These are phyloP conservation scores for Brachionus sp. DNA, from an alignment of 1,140 invertebrate genomes.

Conservation along the genomic window DNA sequence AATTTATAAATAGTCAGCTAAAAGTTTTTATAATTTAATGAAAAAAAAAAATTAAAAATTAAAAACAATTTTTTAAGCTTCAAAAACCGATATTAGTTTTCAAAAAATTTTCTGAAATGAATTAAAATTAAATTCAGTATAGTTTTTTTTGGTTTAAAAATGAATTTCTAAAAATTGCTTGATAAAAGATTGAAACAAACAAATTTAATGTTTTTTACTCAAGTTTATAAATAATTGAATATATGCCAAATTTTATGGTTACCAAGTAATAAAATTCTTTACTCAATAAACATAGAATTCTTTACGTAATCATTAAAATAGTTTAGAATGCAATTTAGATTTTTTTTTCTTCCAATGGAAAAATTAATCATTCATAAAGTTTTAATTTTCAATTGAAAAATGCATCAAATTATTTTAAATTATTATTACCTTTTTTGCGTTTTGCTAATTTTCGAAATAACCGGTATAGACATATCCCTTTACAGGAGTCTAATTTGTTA, in stretches of 20 bases:
- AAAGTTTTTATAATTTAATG: no score
- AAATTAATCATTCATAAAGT: background rate
- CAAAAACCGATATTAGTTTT: no score
- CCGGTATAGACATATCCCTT: background rate
- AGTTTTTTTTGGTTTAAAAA: no score
- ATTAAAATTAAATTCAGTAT: no score
- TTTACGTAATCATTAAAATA: background rate
- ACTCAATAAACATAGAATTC: background rate
- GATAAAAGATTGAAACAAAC: background rate
- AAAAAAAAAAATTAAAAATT: no score
- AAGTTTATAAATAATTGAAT: background rate
- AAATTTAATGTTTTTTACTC: background rate
- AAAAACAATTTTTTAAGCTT: no score
- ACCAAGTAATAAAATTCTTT: background rate
- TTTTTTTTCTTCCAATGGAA: background rate
- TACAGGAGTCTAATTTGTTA: background rate
- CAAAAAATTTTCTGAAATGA: no score
- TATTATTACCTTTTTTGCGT: conserved; percentile 20
- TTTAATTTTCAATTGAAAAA: background rate
- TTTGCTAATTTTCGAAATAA: conserved; percentile 17
- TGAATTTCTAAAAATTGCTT: background rate
- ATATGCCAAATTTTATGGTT: background rate
- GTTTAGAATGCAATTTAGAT: background rate
- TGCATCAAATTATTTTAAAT: conserved; percentile 15
- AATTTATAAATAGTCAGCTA: no score